Evolutionary conservation across 2,113 vertebrate species (phyloP), one percentile per base, ranked within the genome.

Genomic region (Oreochromis spilurus): DNA sequence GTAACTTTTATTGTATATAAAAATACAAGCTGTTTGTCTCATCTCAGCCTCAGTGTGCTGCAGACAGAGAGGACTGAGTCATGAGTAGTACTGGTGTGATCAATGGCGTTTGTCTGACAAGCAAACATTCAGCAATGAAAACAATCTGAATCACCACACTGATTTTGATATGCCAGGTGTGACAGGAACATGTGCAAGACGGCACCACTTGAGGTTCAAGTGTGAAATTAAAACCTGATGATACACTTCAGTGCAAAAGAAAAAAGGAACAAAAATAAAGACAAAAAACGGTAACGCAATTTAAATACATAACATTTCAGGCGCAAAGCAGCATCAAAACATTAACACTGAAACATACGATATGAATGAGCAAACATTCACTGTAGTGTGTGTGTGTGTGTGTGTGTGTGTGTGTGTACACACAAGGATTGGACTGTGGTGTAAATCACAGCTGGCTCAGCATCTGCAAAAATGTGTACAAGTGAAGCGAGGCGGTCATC

Each of bases 1-100:
- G 84, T 91, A 87, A 79, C 78, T 82, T 95, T 97, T 96, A 96
- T 95, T 96, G 86, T 67, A 57, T 92, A 94, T 82, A 95, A 96
- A 96, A 96, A 96, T 94, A 94, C 90, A 94, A 84, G 86, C 82
- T 29, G 80, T 79, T 82, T 26, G 48, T 81, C 82, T 45, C 4
- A 57, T 58, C 16, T 65, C 84, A 81, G 52, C 55, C 48, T 89
- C 45, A 12, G 45, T 16, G n/a, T 60, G 52, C 26, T 62, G 48
- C 60, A 88, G 48, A 92, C 36, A 65, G 26, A 80, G 29, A 79
- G 9, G 45, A 36, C 17, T 21, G 70, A 85, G 19, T 75, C 34
- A 17, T 11, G 38, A 82, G 89, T 31, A 77, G 45, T 50, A 52
- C 45, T 48, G 9, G 6, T 84, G 58, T 70, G 16, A 16, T 52